Conservation (phyloP, 2,797 vertebrate species). For the Cygnus olor region DNA sequence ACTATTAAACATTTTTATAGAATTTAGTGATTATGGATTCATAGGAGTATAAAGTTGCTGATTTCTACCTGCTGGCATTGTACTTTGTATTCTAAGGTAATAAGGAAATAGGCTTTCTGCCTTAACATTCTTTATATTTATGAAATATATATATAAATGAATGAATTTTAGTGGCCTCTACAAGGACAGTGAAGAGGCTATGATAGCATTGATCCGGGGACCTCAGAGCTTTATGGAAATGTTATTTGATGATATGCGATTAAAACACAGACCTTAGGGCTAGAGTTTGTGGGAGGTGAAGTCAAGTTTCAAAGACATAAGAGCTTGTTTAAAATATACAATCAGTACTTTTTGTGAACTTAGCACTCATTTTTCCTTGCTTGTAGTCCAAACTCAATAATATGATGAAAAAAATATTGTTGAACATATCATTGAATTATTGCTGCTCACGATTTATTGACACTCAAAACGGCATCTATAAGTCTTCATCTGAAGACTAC, state of each 20-base stretch:
- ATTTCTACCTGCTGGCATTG: slow-evolving; percentile 31
- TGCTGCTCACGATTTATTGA: neutral
- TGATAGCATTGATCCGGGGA: neutral
- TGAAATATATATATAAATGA: neutral
- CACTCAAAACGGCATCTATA: neutral
- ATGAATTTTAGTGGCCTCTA: neutral
- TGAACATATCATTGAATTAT: neutral
- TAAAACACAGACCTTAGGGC: neutral
- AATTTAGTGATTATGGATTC: neutral
- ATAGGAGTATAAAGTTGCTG: neutral
- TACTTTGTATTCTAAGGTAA: neutral
- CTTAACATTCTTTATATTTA: slow-evolving; percentile 12
- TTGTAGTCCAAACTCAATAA: neutral
- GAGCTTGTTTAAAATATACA: neutral
- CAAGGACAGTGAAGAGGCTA: neutral
- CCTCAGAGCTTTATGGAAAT: neutral
- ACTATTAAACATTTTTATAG: neutral
- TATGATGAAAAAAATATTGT: neutral
- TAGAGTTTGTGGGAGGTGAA: fast-evolving
- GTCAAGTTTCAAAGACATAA: neutral
- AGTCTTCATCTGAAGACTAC: neutral
- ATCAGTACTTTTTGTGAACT: neutral
- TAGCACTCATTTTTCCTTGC: neutral
- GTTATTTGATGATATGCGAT: neutral
- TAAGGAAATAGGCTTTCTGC: slow-evolving; percentile 18